Evolutionary conservation across 1,140 invertebrate species (phyloP), one percentile per base, ranked within the genome.

Genomic region (Brachionus asplanchnoidis): DNA sequence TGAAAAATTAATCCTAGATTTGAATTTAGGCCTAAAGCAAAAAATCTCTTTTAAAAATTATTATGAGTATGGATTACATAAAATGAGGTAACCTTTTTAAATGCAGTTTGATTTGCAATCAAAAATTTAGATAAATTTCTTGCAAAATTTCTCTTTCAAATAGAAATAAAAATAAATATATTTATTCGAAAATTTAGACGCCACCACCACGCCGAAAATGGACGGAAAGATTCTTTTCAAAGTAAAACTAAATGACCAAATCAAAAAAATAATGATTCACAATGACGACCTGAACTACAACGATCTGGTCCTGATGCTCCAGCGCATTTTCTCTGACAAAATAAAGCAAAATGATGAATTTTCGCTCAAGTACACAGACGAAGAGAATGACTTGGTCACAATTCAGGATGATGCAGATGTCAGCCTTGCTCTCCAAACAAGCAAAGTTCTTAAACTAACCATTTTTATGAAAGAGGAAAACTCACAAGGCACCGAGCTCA

Each of bases 361-460:
- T 23, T 26, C n/a, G 11, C 6, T 82, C 23, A 82, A 82, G 40
- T 82, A 82, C 26, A 82, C 79, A 20, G 79, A 82, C 20, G 65
- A 82, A 17, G 79, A 82, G 11, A 68, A 68, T 46, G 79, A 82
- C 42, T 82, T 82, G 79, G 42, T 82, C 8, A 82, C 79, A 8
- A 60, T 82, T 26, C 9, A 53, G n/a, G 42, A 82, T 26, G 79
- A 82, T 68, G 56, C 50, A 1, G 79, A 82, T 65, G 50, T 82
- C 3, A 36, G 8, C 23, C 32, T 82, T 17, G 79, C 79, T 60
- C 23, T 82, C 14, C 32, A 82, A 40, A 44, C 53, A 26, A 82
- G 79, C 17, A 60, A 46, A 53, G 23, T 44, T n/a, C 40, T 82
- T 1, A 82, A 82, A 26, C 42, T 82, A 2, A 82, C 79, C 7